Conservation (phyloP, 2,797 vertebrate genomes). For the Falco columbarius region DNA sequence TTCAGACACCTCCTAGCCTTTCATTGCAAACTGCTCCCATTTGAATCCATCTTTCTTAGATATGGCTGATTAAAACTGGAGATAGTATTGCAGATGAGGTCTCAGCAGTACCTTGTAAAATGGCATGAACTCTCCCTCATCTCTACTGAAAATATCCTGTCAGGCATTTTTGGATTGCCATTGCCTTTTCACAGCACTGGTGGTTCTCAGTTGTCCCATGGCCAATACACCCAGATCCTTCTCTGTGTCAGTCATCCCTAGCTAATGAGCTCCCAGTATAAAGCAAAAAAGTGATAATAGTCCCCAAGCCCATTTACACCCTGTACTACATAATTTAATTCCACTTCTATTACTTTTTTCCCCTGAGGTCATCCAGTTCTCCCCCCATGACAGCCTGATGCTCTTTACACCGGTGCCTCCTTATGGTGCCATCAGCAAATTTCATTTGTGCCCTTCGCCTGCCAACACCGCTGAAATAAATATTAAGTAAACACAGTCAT, state of each 20-base stretch:
- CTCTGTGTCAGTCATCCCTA: not conserved
- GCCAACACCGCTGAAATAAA: not conserved
- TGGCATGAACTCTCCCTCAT: not conserved
- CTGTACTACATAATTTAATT: constrained; percentile 1
- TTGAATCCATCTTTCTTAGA: constrained; percentile 15
- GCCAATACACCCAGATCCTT: not conserved
- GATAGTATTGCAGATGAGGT: not conserved
- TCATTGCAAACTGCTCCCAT: not conserved
- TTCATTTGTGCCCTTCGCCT: not conserved
- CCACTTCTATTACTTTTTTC: not conserved
- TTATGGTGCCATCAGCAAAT: not conserved
- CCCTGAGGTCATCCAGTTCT: not conserved
- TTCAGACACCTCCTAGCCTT: not conserved
- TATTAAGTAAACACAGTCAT: not conserved
- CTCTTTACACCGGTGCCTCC: not conserved
- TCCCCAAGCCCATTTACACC: not conserved
- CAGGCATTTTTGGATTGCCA: not conserved
- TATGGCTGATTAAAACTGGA: constrained; percentile 21
- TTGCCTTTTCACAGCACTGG: not conserved
- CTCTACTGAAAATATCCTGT: not conserved
- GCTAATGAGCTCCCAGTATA: not conserved
- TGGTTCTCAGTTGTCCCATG: constrained; percentile 22
- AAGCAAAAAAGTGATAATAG: not conserved
- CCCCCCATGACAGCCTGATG: not conserved
- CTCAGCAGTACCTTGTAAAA: not conserved